phyloP scores from a whole-genome alignment of 2,888 invertebrate genomes.

The Choreutis nemorana region DNA sequence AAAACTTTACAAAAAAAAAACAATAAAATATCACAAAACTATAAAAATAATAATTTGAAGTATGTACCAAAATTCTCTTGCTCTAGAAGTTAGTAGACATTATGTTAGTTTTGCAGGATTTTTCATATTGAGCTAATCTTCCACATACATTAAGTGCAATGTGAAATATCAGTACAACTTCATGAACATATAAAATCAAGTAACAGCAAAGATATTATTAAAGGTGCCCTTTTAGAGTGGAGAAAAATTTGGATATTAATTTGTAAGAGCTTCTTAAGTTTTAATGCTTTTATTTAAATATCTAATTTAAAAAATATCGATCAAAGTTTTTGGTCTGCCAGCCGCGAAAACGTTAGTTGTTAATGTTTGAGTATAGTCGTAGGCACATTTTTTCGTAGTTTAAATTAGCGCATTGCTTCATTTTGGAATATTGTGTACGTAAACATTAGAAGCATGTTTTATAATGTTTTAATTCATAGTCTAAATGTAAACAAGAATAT shows the following conservation, averaged over 20 bases:
- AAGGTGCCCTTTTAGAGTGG: slow-evolving; percentile 34
- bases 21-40: background rate
- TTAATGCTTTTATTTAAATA: slow-evolving; percentile 17
- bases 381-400: background rate
- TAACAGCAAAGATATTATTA: slow-evolving; percentile 6
- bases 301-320: no score
- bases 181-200: no score
- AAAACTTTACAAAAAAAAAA: slow-evolving; percentile 2
- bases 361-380: background rate
- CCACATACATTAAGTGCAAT: no score
- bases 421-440: slow-evolving; percentile 23
- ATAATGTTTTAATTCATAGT: slow-evolving; percentile 23
- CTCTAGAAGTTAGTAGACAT: no score
- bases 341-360: background rate
- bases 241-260: slow-evolving; percentile 32
- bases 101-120: no score
- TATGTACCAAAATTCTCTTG: background rate
- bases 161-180: no score
- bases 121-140: no score
- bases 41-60: background rate
- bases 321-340: slow-evolving; percentile 9
- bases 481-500: slow-evolving; percentile 48
- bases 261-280: slow-evolving; percentile 33
- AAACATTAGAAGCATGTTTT: slow-evolving; percentile 19
- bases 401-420: slow-evolving; percentile 11